Percentiles rank a stretch among this genome's conserved stretches.
Evolutionary conservation across 2,888 invertebrate species (phyloP).

Genomic region (Dromius quadrimaculatus): DNA sequence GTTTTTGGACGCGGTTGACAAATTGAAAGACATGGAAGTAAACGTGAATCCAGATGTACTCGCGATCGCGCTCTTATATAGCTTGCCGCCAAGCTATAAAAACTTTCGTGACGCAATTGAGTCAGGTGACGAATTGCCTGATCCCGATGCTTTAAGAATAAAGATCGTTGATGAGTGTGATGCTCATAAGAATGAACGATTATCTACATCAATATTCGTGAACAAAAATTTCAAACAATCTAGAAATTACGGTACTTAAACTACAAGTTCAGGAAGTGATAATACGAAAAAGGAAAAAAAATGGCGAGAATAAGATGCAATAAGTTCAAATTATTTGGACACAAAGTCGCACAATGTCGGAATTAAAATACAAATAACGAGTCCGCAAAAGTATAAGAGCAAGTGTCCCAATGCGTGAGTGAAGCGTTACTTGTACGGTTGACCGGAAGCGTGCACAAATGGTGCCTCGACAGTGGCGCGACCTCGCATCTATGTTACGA

Average conservation of each 20-base stretch:
- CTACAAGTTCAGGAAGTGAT: constrained; percentile 27
- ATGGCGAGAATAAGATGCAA: constrained; percentile 18
- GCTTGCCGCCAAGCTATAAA: constrained; percentile 58
- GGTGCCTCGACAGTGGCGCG: constrained; percentile 34
- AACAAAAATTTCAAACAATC: constrained; percentile 5
- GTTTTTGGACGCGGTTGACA: constrained; percentile 61
- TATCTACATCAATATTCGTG: constrained; percentile 4
- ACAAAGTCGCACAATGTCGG: constrained; percentile 28
- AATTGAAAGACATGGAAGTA: constrained; percentile 59
- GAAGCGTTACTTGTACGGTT: constrained; percentile 7
- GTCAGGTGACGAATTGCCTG: constrained; percentile 58
- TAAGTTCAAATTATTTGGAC: constrained; percentile 23
- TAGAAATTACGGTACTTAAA: constrained; percentile 4
- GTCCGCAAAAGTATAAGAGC: not conserved
- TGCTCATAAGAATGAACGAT: constrained; percentile 51
- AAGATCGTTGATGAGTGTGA: constrained; percentile 57
- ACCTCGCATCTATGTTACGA: constrained; percentile 28
- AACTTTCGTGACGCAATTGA: constrained; percentile 60
- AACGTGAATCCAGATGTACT: constrained; percentile 53
- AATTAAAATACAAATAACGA: constrained; percentile 9
- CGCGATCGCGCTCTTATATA: constrained; percentile 60
- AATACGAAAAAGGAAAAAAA: constrained; percentile 26
- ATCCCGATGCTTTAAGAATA: constrained; percentile 55
- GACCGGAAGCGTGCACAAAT: not conserved
- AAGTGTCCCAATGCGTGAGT: not conserved